Percentiles rank a stretch among this genome's conserved stretches.
phyloP scores from a whole-genome alignment of 2,888 invertebrate genomes.

The Zelleria hepariella region DNA sequence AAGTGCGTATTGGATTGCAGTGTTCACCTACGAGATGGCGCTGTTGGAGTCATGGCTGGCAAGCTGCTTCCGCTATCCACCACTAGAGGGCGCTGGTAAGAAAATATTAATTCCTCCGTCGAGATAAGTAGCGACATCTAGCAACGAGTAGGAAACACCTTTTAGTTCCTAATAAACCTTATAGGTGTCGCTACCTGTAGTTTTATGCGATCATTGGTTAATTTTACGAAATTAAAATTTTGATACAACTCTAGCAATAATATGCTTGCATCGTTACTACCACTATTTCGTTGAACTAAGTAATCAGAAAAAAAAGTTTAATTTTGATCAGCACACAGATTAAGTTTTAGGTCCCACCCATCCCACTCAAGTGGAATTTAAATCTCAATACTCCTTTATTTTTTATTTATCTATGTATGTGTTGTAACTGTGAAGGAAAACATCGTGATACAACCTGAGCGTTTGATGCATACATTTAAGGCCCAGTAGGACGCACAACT shows the following conservation, averaged over 20 bases:
- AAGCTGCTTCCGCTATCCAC: conserved; percentile 41
- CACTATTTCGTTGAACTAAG: too few relatives aligned
- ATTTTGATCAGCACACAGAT: too few relatives aligned
- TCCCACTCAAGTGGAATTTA: too few relatives aligned
- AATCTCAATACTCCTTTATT: too few relatives aligned
- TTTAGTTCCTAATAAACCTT: conserved; percentile 10
- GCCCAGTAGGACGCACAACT: too few relatives aligned
- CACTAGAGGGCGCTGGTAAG: conserved; percentile 57
- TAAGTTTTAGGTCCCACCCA: too few relatives aligned
- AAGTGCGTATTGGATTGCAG: conserved; percentile 63
- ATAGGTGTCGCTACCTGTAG: conserved; percentile 34
- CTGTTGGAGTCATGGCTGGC: conserved; percentile 41
- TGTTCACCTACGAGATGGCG: conserved; percentile 56
- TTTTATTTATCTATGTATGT: too few relatives aligned
- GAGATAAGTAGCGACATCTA: conserved; percentile 29
- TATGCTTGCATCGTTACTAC: too few relatives aligned
- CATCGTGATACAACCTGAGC: too few relatives aligned
- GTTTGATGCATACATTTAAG: too few relatives aligned
- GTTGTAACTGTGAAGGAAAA: too few relatives aligned
- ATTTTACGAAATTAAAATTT: not conserved
- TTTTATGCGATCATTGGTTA: not conserved
- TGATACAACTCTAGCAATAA: not conserved
- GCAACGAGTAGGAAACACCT: conserved; percentile 24
- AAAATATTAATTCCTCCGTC: conserved; percentile 7
- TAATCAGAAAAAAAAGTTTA: too few relatives aligned